These are phyloP conservation scores for Platyura marginata DNA, from an alignment of 1,140 invertebrate genomes.

Conservation along the genomic window DNA sequence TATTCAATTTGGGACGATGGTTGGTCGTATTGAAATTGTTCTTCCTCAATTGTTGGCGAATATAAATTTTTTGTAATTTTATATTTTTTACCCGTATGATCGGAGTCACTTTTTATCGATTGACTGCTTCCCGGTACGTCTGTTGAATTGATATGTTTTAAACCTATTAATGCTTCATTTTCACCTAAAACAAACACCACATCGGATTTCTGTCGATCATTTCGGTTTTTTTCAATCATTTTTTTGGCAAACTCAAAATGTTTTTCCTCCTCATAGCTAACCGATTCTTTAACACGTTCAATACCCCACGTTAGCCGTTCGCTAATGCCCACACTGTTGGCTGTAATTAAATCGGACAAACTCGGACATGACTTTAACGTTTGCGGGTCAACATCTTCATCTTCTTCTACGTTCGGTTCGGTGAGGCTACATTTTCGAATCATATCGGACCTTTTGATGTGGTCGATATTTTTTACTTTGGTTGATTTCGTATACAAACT, in stretches of 20 bases:
- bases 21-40: no score
- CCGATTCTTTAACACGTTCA: constrained; percentile 21
- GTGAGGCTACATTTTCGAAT: background rate
- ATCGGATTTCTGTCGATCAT: constrained; percentile 13
- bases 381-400: constrained; percentile 3
- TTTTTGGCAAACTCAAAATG: constrained; percentile 21
- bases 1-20: no score
- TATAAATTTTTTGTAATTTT: no score
- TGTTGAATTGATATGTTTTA: constrained; percentile 17
- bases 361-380: constrained; percentile 7
- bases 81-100: no score
- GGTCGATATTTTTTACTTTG: background rate
- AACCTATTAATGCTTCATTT: constrained; percentile 40
- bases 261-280: constrained; percentile 17
- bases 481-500: constrained; percentile 6
- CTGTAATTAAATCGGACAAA: constrained; percentile 21
- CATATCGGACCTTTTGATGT: background rate
- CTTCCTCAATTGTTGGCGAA: no score
- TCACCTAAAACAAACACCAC: constrained; percentile 64
- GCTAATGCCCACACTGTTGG: constrained; percentile 22
- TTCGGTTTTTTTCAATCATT: constrained; percentile 13
- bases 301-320: constrained; percentile 23
- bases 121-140: background rate
- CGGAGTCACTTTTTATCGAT: no score
- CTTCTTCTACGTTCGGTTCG: constrained; percentile 7